Evolutionary conservation across 2,797 vertebrate genomes (phyloP), one percentile per base, ranked within the genome.

Genomic region (Hemitrygon akajei): DNA sequence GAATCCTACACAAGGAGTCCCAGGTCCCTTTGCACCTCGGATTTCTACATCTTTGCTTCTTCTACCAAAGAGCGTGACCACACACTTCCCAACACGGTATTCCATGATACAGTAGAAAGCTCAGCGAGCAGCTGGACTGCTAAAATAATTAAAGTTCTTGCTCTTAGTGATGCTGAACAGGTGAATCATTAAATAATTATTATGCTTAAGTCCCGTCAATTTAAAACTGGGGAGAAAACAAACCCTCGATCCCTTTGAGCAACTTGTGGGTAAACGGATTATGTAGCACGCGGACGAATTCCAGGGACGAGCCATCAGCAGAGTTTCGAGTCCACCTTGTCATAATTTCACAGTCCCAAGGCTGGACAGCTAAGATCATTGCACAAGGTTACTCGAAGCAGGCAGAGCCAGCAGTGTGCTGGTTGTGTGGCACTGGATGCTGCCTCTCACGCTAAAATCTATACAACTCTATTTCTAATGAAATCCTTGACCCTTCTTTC

Each of bases 401-500:
- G 60, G 86, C 86, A 56, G 40, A 56, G 69, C 37, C 56, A 16
- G 69, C 16, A 93, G 69, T 75, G 69, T 27, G 12, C 47, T 9
- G 37, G 76, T 30, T 75, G 69, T 76, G 25, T 76, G 69, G 11
- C 34, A 7, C 40, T n/a, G 71, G 11, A 40, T 76, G 69, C 91
- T 93, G 71, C 27, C 71, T 16, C 91, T 76, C 91, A 93, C 91
- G 75, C 91, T 75, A 73, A 27, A 71, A 92, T 76, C 91, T 27
- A 73, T 47, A 56, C 16, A 25, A 75, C 73, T 76, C 47, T 40
- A 93, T 56, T 76, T 40, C 91, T 34, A 73, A 56, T 93, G 30
- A 92, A 93, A 93, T 76, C 69, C 40, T 93, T 58, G 91, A 93
- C 91, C 91, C 93, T 76, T 22, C 27, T 93, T 76, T 47, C 76